A percentile compares a stretch with the other conserved stretches of the same genome.
phyloP scores from a whole-genome alignment of 2,888 invertebrate genomes.

The Nomada fabriciana region DNA sequence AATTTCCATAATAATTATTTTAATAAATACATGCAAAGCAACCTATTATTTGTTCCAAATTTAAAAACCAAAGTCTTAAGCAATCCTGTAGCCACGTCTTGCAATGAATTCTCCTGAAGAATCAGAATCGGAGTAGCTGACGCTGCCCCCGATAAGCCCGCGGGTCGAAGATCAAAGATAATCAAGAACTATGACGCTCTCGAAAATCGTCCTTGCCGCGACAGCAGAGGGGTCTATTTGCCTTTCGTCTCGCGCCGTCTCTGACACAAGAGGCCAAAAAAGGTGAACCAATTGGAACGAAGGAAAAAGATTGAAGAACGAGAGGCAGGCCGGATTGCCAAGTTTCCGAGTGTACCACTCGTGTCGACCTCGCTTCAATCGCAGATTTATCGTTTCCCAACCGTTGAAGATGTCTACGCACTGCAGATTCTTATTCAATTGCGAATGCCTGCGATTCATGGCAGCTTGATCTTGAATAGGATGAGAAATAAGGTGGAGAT shows the following conservation, averaged over 20 bases:
- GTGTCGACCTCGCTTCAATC: conserved; percentile 43
- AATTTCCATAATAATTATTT: too few species aligned
- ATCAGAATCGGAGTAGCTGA: conserved; percentile 65
- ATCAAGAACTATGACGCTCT: conserved; percentile 71
- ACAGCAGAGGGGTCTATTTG: conserved; percentile 65
- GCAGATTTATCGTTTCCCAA: conserved; percentile 59
- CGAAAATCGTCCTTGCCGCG: conserved; percentile 59
- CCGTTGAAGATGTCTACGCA: conserved; percentile 41
- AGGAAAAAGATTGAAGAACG: conserved; percentile 34
- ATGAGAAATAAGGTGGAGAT: conserved; percentile 8
- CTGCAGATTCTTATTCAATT: conserved; percentile 47
- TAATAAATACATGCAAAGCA: too few species aligned
- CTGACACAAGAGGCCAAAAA: conserved; percentile 21
- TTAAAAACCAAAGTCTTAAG: neutral
- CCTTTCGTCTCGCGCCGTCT: conserved; percentile 51
- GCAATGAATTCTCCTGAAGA: conserved; percentile 10
- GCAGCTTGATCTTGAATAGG: neutral
- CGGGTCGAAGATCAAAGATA: conserved; percentile 76
- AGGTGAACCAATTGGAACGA: neutral
- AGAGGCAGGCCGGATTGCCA: conserved; percentile 56
- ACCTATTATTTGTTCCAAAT: neutral
- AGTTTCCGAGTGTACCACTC: conserved; percentile 60
- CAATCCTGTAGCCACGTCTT: neutral
- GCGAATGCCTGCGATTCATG: neutral
- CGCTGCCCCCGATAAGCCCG: conserved; percentile 56